Base-by-base conservation (phyloP, 2,888 invertebrate species). In the Adelphocoris suturalis region DNA sequence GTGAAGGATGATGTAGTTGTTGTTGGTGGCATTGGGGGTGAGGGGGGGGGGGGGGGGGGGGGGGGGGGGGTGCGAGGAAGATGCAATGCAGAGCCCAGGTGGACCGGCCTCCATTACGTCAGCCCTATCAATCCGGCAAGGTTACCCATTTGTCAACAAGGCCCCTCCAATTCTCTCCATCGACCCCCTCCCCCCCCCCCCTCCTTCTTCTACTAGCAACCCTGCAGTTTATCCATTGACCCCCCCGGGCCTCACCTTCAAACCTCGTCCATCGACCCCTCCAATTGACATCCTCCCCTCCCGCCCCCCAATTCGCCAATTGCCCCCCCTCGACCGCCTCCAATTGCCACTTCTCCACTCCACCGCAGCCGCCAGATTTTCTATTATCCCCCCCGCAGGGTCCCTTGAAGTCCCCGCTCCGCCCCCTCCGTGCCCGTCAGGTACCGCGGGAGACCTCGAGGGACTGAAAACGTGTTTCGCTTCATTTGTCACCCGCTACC, bases 141-240 rank as follows among this genome's bases (percentile, higher is more conserved):
- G 86, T 86, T 86, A 86, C 86, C 86, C 86, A 86, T 86, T 86
- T 86, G 86, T 86, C 86, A 86, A 86, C 86, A 86, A 86, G 86
- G 86, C 37, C 86, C 48, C 68, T 86, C 75, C 86, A 86, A 86
- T 86, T 23, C 86, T 47, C 47, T 47, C 68, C 57, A 57, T 57
- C 57, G 14, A 14, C 16, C 57, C 57, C 57, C n/a, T n/a, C 55
- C 55, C 55, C 48, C 48, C 48, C 13, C 13, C 48, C 78, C 78
- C 7, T n/a, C n/a, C 80, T 46, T n/a, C n/a, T n/a, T n/a, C n/a
- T n/a, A n/a, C n/a, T n/a, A n/a, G n/a, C n/a, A n/a, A n/a, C n/a
- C 27, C 7, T 52, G 23, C 82, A 23, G 23, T 52, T 52, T 16
- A 47, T 46, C 48, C 14, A 80, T 80, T 80, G 80, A 80, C n/a